Evolutionary conservation across 2,888 invertebrate species (phyloP).

Genomic region (Idaea straminata): DNA sequence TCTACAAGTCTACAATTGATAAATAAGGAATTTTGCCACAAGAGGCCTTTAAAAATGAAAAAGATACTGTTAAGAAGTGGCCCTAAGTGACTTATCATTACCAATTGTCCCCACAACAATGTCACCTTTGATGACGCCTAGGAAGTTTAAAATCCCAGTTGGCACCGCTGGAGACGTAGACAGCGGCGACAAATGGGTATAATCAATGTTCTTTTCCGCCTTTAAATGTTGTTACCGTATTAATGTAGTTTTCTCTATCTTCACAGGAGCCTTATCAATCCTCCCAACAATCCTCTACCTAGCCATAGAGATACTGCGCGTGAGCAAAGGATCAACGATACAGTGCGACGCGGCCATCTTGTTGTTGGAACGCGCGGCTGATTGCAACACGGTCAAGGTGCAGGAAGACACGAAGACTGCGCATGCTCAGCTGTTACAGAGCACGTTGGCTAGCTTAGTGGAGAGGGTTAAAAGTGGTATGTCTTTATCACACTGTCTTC

Average conservation of each 20-base stretch:
- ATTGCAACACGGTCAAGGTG: constrained; percentile 84
- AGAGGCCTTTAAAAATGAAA: too few species aligned
- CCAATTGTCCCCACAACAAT: too few species aligned
- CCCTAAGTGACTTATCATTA: too few species aligned
- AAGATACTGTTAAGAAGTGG: too few species aligned
- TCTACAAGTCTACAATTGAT: too few species aligned
- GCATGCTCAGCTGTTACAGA: constrained; percentile 92
- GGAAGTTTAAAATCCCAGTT: too few species aligned
- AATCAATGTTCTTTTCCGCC: too few species aligned
- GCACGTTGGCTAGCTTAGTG: constrained; percentile 93
- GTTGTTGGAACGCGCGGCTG: constrained; percentile 88
- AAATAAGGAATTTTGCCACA: too few species aligned
- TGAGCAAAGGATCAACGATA: constrained; percentile 85
- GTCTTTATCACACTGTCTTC: neutral
- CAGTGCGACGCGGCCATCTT: constrained; percentile 85
- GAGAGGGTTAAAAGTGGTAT: constrained; percentile 86
- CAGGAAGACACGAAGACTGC: constrained; percentile 84
- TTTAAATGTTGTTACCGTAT: too few species aligned
- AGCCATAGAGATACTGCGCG: constrained; percentile 92
- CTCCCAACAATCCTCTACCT: constrained; percentile 96
- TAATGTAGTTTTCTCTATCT: neutral
- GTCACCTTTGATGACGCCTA: too few species aligned
- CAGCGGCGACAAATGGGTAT: too few species aligned
- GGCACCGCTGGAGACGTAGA: too few species aligned
- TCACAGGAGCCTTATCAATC: constrained; percentile 88